Evolutionary conservation across 2,888 invertebrate genomes (phyloP).

Genomic region (Stenodema calcarata): DNA sequence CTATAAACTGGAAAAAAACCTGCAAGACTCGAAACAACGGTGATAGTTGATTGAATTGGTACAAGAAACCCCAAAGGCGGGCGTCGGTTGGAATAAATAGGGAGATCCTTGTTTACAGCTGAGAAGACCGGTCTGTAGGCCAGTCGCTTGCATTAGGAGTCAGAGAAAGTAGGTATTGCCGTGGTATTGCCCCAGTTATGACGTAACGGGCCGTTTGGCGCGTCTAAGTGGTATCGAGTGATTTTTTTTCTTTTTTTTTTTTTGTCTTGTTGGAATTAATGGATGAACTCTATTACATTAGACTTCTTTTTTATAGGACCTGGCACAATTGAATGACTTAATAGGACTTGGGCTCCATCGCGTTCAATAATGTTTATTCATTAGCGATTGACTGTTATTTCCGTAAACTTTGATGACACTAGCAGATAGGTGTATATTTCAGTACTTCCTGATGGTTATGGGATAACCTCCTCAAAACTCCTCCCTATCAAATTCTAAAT

Average conservation of each 20-base stretch:
- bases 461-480: too few relatives aligned
- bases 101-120: slow-evolving; percentile 1
- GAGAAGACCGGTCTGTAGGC: slow-evolving; percentile 18
- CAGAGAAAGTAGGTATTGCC: slow-evolving; percentile 18
- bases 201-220: slow-evolving; percentile 17
- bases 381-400: too few relatives aligned
- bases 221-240: slow-evolving; percentile 5
- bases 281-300: not conserved
- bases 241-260: too few relatives aligned
- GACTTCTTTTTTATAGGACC: not conserved
- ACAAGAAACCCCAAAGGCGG: not conserved
- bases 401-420: too few relatives aligned
- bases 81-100: not conserved
- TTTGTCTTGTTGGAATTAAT: not conserved
- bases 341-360: not conserved
- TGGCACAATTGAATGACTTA: not conserved
- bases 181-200: slow-evolving; percentile 18
- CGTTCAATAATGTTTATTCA: too few relatives aligned
- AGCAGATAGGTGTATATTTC: too few relatives aligned
- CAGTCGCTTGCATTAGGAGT: not conserved
- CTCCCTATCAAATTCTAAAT: too few relatives aligned
- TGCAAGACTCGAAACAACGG: not conserved
- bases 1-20: not conserved
- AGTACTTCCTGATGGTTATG: too few relatives aligned
- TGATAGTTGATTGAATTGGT: not conserved